Conservation (phyloP, 2,888 invertebrate genomes). For the Mechanitis mazaeus region DNA sequence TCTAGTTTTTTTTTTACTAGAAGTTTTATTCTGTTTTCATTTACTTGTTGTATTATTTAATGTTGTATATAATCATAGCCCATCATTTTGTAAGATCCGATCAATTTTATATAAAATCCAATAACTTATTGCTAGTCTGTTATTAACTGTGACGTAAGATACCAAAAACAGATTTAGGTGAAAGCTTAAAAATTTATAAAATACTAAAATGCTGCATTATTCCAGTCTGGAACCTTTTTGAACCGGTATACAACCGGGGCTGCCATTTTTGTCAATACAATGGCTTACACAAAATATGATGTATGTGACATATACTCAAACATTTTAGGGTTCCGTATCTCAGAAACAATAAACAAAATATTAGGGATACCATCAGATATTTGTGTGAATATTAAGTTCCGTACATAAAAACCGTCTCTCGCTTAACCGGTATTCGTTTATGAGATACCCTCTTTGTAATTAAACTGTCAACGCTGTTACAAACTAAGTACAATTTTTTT, state of each 20-base stretch:
- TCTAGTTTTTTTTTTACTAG: too few species aligned
- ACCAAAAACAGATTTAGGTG: conserved; percentile 18
- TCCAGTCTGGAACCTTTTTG: conserved; percentile 14
- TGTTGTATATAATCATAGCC: too few species aligned
- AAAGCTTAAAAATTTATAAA: conserved; percentile 15
- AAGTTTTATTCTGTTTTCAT: too few species aligned
- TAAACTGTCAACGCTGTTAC: conserved; percentile 17
- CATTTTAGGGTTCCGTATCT: too few species aligned
- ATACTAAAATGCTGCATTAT: conserved; percentile 18
- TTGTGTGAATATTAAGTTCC: too few species aligned
- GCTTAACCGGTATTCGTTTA: conserved; percentile 9
- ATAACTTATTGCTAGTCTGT: too few species aligned
- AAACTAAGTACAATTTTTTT: conserved; percentile 13
- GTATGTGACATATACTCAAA: not conserved
- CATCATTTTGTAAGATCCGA: too few species aligned
- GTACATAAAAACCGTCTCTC: too few species aligned
- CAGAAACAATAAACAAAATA: too few species aligned
- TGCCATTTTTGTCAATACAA: conserved; percentile 24
- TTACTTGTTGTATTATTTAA: too few species aligned
- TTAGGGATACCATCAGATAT: too few species aligned
- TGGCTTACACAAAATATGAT: conserved; percentile 14
- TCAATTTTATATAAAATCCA: too few species aligned
- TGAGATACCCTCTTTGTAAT: not conserved
- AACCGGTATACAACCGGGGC: conserved; percentile 15
- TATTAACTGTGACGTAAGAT: conserved; percentile 17